phyloP scores from a whole-genome alignment of 2,888 invertebrate genomes.

The Sclerodermus sp. region DNA sequence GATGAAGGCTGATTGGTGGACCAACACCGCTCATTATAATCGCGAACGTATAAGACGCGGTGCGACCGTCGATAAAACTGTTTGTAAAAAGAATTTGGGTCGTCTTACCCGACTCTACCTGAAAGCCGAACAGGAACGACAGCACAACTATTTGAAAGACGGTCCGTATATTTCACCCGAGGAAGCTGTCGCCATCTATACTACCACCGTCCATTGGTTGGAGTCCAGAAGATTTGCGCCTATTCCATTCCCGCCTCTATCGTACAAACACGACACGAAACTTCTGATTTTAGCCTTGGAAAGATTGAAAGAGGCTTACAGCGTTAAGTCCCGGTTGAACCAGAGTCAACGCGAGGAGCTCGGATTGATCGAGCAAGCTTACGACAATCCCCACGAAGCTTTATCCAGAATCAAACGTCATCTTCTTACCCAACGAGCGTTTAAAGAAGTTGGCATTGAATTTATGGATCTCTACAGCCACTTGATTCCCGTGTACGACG shows the following conservation, averaged over 20 bases:
- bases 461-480: slow-evolving; percentile 99
- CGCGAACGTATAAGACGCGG: slow-evolving; percentile 97
- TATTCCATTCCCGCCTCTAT: slow-evolving; percentile 98
- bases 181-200: slow-evolving; percentile 99
- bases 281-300: slow-evolving; percentile 95
- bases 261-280: slow-evolving; percentile 99
- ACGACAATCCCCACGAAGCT: slow-evolving; percentile 99
- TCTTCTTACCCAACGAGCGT: slow-evolving; percentile 94
- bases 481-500: slow-evolving; percentile 97
- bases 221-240: slow-evolving; percentile 98
- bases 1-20: slow-evolving; percentile 99
- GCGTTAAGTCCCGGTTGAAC: slow-evolving; percentile 95
- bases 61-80: slow-evolving; percentile 99
- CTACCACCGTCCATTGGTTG: slow-evolving; percentile 99
- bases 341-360: slow-evolving; percentile 98
- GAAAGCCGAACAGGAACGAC: slow-evolving; percentile 97
- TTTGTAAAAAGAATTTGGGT: slow-evolving; percentile 99
- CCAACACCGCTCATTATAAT: slow-evolving; percentile 99
- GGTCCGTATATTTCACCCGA: slow-evolving; percentile 99
- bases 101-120: slow-evolving; percentile 94
- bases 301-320: slow-evolving; percentile 94
- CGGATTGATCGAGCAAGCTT: slow-evolving; percentile 98
- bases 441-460: slow-evolving; percentile 99
- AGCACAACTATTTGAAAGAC: slow-evolving; percentile 99
- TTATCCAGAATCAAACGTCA: slow-evolving; percentile 99